Evolutionary conservation across 2,888 invertebrate genomes (phyloP).

Genomic region (Ormyrus labotus): DNA sequence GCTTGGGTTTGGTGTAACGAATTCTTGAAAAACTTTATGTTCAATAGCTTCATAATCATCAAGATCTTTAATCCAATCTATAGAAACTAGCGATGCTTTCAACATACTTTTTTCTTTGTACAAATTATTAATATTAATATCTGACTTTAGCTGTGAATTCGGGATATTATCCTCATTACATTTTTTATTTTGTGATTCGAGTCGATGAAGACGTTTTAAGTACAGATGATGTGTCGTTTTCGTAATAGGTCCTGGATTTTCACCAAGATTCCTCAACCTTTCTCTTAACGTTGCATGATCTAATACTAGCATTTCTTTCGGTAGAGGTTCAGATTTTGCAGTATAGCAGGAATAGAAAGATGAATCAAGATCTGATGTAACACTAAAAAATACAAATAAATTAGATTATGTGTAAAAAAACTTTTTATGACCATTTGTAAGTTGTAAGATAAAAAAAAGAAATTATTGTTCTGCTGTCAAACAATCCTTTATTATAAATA

Average conservation of each 20-base stretch:
- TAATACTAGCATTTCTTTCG: conserved; percentile 57
- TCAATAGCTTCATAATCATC: conserved; percentile 80
- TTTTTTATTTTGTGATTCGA: conserved; percentile 67
- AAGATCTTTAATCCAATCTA: conserved; percentile 78
- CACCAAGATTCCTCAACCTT: conserved; percentile 82
- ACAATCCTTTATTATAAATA: no score
- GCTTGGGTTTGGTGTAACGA: conserved; percentile 78
- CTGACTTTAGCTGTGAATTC: not conserved
- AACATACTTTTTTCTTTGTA: conserved; percentile 28
- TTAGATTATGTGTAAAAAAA: not conserved
- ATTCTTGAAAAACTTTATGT: conserved; percentile 79
- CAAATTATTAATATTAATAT: not conserved
- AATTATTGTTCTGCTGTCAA: no score
- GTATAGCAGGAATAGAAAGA: conserved; percentile 56
- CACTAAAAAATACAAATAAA: conserved; percentile 41
- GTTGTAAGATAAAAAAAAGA: no score
- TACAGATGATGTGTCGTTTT: conserved; percentile 86
- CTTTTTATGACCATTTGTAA: no score
- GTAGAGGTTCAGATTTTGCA: conserved; percentile 56
- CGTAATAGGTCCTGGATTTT: conserved; percentile 88
- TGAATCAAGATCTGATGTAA: conserved; percentile 44
- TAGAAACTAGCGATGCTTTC: conserved; percentile 54
- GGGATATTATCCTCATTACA: not conserved
- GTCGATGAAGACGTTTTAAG: conserved; percentile 82
- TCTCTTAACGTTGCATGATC: conserved; percentile 82